These are phyloP conservation scores for Tachina grossa DNA, from an alignment of 2,888 invertebrate species.

Conservation along the genomic window DNA sequence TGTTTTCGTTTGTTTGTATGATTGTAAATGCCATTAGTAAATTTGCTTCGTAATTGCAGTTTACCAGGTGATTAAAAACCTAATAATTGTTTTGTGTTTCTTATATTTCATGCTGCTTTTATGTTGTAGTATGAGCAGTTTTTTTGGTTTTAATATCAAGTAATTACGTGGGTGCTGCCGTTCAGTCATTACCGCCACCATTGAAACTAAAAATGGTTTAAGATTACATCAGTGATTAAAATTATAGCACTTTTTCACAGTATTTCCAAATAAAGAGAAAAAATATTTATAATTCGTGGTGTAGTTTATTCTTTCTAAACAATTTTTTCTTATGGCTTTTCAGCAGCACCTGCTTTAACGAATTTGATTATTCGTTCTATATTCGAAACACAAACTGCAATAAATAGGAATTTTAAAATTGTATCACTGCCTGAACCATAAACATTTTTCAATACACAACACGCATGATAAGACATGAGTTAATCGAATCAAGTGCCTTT, in stretches of 20 bases:
- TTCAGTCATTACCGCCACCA: constrained; percentile 26
- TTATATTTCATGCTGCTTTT: constrained; percentile 61
- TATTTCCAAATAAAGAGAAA: no score
- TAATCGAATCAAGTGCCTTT: no score
- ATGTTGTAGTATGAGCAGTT: constrained; percentile 13
- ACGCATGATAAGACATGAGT: no score
- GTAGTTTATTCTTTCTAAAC: no score
- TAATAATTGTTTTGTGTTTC: constrained; percentile 79
- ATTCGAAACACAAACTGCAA: no score
- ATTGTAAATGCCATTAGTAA: constrained; percentile 68
- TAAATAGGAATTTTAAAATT: no score
- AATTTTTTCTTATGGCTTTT: no score
- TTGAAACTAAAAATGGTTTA: neutral
- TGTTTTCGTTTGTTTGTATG: constrained; percentile 32
- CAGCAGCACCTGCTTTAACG: no score
- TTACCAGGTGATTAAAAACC: constrained; percentile 82
- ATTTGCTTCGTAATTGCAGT: constrained; percentile 80
- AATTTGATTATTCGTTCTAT: no score
- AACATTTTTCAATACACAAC: no score
- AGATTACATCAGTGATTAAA: neutral
- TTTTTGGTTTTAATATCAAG: constrained; percentile 44
- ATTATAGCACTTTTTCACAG: constrained; percentile 11
- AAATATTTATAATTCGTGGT: no score
- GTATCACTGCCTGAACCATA: no score
- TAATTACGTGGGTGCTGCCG: constrained; percentile 54